A percentile compares a stretch with the other conserved stretches of the same genome.
Conservation (phyloP, 1,140 invertebrate genomes). For the Polypedilum vanderplanki region DNA sequence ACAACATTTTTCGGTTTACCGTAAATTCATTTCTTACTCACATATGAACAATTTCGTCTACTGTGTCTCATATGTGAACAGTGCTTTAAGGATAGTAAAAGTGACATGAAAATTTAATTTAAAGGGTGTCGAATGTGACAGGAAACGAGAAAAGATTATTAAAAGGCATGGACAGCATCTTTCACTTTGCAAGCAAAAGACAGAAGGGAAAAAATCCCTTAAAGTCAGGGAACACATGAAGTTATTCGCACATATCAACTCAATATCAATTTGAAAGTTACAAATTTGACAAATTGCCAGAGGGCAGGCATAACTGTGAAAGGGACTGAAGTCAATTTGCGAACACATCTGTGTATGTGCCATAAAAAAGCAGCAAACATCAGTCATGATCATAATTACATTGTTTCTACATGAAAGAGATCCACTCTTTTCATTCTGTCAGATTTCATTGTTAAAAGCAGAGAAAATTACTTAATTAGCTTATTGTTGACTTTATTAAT, state of each 20-base stretch:
- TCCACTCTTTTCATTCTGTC: not conserved
- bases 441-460: not conserved
- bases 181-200: not conserved
- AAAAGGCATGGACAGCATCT: not conserved
- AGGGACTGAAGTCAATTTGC: not conserved
- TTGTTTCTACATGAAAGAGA: conserved; percentile 5
- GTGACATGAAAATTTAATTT: conserved; percentile 26
- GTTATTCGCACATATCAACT: not conserved
- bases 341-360: not conserved
- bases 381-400: conserved; percentile 23
- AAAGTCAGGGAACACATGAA: not conserved
- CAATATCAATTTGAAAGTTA: conserved; percentile 24
- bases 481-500: conserved; percentile 25
- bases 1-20: conserved; percentile 28
- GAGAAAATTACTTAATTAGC: conserved; percentile 24
- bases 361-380: not conserved
- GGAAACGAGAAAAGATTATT: not conserved
- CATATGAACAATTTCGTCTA: not conserved
- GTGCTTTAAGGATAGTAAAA: not conserved
- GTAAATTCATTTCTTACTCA: not conserved
- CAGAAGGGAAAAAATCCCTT: not conserved
- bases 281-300: conserved; percentile 28
- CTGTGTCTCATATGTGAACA: not conserved
- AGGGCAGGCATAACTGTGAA: not conserved
- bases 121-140: conserved; percentile 26